phyloP scores from a whole-genome alignment of 2,888 invertebrate genomes.

The Andrena bicolor region DNA sequence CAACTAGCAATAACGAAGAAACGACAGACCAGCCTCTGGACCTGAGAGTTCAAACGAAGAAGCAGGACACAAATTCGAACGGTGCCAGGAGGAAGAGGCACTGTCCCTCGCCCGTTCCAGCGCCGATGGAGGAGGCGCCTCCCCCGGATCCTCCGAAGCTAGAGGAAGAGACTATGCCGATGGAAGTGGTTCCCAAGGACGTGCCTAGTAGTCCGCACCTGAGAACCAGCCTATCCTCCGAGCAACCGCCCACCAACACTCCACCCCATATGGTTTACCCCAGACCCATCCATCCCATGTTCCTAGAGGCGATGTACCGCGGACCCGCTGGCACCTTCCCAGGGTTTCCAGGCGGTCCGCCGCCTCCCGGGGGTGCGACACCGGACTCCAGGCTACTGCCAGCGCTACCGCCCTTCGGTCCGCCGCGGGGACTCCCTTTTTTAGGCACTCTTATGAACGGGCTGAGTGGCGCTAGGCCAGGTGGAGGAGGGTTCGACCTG shows the following conservation, averaged over 20 bases:
- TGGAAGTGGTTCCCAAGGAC: conserved; percentile 66
- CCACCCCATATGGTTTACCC: conserved; percentile 91
- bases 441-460: conserved; percentile 91
- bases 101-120: conserved; percentile 59
- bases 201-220: conserved; percentile 60
- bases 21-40: conserved; percentile 80
- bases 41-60: conserved; percentile 80
- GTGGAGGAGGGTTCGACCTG: conserved; percentile 86
- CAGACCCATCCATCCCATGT: conserved; percentile 92
- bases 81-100: conserved; percentile 54
- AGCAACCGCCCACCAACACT: conserved; percentile 73
- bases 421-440: conserved; percentile 90
- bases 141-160: conserved; percentile 51
- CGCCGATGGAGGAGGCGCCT: conserved; percentile 51
- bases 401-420: conserved; percentile 88
- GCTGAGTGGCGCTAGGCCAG: conserved; percentile 87
- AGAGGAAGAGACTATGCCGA: conserved; percentile 57
- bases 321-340: conserved; percentile 80
- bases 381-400: conserved; percentile 88
- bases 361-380: conserved; percentile 75
- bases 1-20: conserved; percentile 61
- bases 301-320: conserved; percentile 85
- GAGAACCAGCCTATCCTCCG: conserved; percentile 63
- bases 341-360: conserved; percentile 86
- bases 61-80: conserved; percentile 52